Evolutionary conservation across 2,888 invertebrate species (phyloP), one percentile per base, ranked within the genome.

Genomic region (Spodoptera littoralis): DNA sequence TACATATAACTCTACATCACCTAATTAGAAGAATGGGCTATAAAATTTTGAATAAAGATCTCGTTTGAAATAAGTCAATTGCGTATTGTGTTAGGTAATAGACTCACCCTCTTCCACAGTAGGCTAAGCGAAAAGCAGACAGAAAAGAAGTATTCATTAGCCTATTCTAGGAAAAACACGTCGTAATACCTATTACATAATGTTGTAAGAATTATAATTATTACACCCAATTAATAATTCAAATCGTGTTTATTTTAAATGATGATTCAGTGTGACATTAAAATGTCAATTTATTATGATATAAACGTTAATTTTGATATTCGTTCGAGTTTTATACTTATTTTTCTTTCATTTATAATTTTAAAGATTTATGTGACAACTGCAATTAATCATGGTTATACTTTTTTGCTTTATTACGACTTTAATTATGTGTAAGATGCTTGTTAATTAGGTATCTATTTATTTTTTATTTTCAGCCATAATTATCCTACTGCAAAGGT

Each of bases 271-370:
- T 54, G 65, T 71, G 24, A 69, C 65, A 77, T 73, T 77, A 74
- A 75, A 80, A 75, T 68, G 68, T 63, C 72, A 70, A 70, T 75
- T 75, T 80, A 53, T 80, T 71, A 79, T 79, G 53, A 61, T 64
- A 60, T 65, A 65, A 58, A 55, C 62, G 57, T 60, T 51, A 66
- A 67, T 73, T 70, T 74, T 30, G 43, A 47, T 65, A 51, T 51
- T 68, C 61, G 54, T 53, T 63, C 36, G 54, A 36, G 9, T 36
- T 36, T 36, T 47, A 50, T 53, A 46, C 51, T 56, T 64, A 54
- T 60, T 74, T 64, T 73, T 64, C 22, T 50, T 24, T 53, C 49
- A 44, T 45, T 59, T 48, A 52, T 70, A 66, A 72, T 69, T 54
- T 64, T 60, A 70, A 52, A 70, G 44, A 71, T 52, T 60, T 58